Base-by-base conservation (phyloP, 2,888 invertebrate genomes). In the Eristalinus sepulchralis region DNA sequence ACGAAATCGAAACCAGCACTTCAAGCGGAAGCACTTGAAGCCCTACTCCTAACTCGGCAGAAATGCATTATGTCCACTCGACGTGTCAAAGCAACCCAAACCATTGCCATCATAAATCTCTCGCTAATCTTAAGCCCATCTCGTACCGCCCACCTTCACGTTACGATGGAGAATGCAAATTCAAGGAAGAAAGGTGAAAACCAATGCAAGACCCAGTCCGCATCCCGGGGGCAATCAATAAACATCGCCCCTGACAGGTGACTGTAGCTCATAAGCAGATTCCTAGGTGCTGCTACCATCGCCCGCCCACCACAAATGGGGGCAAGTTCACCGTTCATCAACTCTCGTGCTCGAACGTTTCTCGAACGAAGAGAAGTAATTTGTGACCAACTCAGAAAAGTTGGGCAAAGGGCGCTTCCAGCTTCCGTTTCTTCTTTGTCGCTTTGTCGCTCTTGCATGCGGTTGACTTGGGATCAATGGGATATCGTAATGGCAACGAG, bases 241-340 rank as follows among this genome's bases (percentile, higher is more conserved):
- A 77, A 72, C 84, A 71, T 81, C 81, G 72, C 53, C 72, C 71
- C 47, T 77, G 81, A 76, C 64, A 76, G 71, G 55, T 76, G 47
- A 80, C 22, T 67, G 59, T 66, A 60, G 39, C 84, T 70, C 68
- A 47, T 33, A 76, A 66, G 63, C 72, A 70, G 39, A 70, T 71
- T 27, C 34, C 20, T 17, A 64, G 64, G 47, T 47, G 47, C 34
- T 34, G 1, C 34, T 8, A 1, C 34, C 31, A 33, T 66, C 47
- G 13, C 34, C 34, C 36, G 53, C 20, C 34, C 53, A 64, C 34
- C 59, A 71, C 55, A 80, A 84, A 63, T 72, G 53, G 80, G 80
- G 84, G 76, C 84, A 85, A 81, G 84, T 85, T 85, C 84, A 81
- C 76, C 84, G 76, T 81, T 83, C 83, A 72, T 80, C 60, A 55